A percentile compares a stretch with the other conserved stretches of the same genome.
phyloP scores from a whole-genome alignment of 2,888 invertebrate species.

The Hyppa rectilinea region DNA sequence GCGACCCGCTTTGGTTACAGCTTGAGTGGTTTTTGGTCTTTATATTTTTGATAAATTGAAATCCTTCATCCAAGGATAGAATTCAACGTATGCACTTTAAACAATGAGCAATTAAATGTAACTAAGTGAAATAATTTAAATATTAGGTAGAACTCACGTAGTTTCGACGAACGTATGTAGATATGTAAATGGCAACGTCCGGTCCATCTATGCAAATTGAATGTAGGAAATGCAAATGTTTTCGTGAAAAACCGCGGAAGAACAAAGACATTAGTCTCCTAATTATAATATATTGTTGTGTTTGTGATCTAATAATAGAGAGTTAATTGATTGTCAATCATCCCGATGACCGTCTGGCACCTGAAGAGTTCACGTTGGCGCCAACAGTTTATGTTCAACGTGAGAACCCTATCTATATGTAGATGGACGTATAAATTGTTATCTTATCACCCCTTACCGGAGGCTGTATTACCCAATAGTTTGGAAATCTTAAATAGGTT shows the following conservation, averaged over 20 bases:
- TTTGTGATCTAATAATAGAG: conserved; percentile 32
- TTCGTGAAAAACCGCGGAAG: conserved; percentile 17
- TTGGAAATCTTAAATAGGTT: background rate
- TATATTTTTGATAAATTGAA: conserved; percentile 15
- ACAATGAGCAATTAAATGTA: background rate
- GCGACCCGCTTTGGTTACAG: conserved; percentile 31
- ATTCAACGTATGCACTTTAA: background rate
- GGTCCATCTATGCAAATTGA: conserved; percentile 5
- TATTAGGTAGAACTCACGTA: background rate
- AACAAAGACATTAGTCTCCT: conserved; percentile 34
- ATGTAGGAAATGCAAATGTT: conserved; percentile 9
- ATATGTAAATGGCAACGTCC: background rate
- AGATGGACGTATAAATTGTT: background rate
- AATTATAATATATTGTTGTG: conserved; percentile 32
- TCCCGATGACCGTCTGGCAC: conserved; percentile 48
- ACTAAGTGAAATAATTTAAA: conserved; percentile 11
- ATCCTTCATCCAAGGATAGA: background rate
- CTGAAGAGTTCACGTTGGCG: conserved; percentile 41
- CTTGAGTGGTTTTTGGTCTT: conserved; percentile 16
- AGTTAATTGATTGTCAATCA: conserved; percentile 49
- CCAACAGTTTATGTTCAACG: conserved; percentile 14
- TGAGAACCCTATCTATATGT: background rate
- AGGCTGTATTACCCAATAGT: background rate
- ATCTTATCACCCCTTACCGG: background rate
- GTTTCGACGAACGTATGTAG: background rate